Evolutionary conservation across 2,888 invertebrate species (phyloP), one percentile per base, ranked within the genome.

Genomic region (Tetheella fluctuosa): DNA sequence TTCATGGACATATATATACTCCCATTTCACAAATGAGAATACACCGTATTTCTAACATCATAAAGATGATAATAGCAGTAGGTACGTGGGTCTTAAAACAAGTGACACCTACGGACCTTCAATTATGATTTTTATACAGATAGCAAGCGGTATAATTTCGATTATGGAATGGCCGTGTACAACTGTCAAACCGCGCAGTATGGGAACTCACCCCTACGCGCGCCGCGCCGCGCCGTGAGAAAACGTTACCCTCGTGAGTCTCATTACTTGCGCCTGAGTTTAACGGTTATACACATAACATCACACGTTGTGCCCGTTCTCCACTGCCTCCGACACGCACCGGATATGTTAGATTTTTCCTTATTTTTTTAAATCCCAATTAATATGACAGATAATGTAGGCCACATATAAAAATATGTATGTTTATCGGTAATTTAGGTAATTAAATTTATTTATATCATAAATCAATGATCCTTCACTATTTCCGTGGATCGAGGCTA

Each of bases 341-440:
- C 81, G 82, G 80, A 87, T 79, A 69, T 77, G 68, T 76, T 75
- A 73, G 71, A 74, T 68, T 69, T 69, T 69, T 55, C 55, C 55
- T 20, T 34, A 37, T n/a, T 17, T 53, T 52, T 23, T 53, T 52
- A 3, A 34, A 53, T 12, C 55, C 8, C 59, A 48, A 57, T 55
- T 23, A 34, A 13, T 34, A 1, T 20, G 20, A 48, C 20, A 48
- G 17, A 15, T 48, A 20, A 48, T 48, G 48, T 48, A 48, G 48
- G 48, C 60, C 61, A 61, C 28, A 37, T 63, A 69, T 64, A 65
- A 66, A 67, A 62, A 42, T 28, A 54, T 64, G 63, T 65, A 52
- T 66, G 63, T 64, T 52, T 61, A 61, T 61, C 57, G 52, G 15
- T 57, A 15, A 52, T 53, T 48, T 57, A 57, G 64, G 59, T 63